Evolutionary conservation across 1,140 invertebrate genomes (phyloP).

Genomic region (Neotoxoptera formosana): DNA sequence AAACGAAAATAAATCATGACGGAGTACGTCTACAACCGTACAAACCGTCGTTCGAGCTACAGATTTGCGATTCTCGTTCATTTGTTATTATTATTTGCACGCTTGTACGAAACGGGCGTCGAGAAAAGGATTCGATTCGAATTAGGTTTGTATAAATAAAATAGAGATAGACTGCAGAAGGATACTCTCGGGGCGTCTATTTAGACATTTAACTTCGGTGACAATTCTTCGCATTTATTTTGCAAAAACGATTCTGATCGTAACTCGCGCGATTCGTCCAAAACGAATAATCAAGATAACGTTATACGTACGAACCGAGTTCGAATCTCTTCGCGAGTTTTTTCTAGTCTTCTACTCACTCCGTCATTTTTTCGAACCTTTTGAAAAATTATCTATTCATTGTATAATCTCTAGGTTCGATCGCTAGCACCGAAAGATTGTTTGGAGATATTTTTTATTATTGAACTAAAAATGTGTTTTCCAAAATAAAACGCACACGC

Average conservation of each 20-base stretch:
- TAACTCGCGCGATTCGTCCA: neutral
- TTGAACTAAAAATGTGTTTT: neutral
- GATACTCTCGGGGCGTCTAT: neutral
- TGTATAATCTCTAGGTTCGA: neutral
- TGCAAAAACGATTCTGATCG: neutral
- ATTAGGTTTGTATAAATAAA: neutral
- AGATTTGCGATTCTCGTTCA: neutral
- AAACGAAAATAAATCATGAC: slow-evolving; percentile 13
- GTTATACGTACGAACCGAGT: neutral
- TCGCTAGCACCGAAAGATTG: neutral
- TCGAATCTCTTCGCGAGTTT: neutral
- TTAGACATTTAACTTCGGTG: neutral
- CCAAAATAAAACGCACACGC: neutral
- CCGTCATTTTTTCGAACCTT: neutral
- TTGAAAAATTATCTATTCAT: neutral
- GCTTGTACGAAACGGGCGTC: neutral
- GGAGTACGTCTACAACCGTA: neutral
- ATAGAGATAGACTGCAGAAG: neutral
- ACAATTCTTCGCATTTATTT: neutral
- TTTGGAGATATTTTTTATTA: slow-evolving; percentile 5
- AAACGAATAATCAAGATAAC: neutral
- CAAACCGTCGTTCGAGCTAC: neutral
- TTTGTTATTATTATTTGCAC: neutral
- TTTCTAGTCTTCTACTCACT: neutral
- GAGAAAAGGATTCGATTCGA: neutral